Base-by-base conservation (phyloP, 2,888 invertebrate genomes). In the Sturmia bella region DNA sequence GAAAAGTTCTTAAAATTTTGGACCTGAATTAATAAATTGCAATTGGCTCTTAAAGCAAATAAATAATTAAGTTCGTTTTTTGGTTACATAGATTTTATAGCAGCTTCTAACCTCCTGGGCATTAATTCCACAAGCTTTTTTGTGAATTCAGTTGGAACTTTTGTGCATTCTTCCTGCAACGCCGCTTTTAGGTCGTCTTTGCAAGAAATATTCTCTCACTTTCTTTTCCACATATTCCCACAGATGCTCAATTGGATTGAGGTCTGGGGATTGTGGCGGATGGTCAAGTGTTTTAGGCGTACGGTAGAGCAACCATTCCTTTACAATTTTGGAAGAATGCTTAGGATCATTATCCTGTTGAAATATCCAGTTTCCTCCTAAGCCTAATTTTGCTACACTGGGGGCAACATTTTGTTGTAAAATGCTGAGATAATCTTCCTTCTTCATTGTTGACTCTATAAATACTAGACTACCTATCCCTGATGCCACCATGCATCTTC, bases 41-140 rank as follows among this genome's bases (percentile, higher is more conserved):
- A n/a, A n/a, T n/a, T n/a, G n/a, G n/a, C n/a, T n/a, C n/a, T n/a
- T n/a, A n/a, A n/a, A n/a, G n/a, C n/a, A n/a, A n/a, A n/a, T n/a
- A n/a, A n/a, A n/a, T n/a, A n/a, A n/a, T n/a, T n/a, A n/a, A n/a
- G 37, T 41, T 11, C 12, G 19, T 43, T 17, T 43, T 48, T n/a
- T n/a, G n/a, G n/a, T n/a, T n/a, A n/a, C n/a, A 43, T 63, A 24
- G 66, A 52, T 39, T 66, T 66, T 15, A 66, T 50, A 2, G 37
- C 52, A 50, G 15, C 50, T 50, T 24, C 15, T 66, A 52, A 52
- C 50, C 43, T 54, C 39, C 54, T 68, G 54, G 66, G 66, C 54
- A 68, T 68, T 7, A 54, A 54, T 37, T 68, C 66, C 9, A 54
- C 54, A 68, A 68, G 66, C 41, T 39, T 41, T 68, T 41, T 54